These are phyloP conservation scores for Peromyscus melanophrys DNA, from an alignment of 2,797 vertebrate species.

Conservation along the genomic window DNA sequence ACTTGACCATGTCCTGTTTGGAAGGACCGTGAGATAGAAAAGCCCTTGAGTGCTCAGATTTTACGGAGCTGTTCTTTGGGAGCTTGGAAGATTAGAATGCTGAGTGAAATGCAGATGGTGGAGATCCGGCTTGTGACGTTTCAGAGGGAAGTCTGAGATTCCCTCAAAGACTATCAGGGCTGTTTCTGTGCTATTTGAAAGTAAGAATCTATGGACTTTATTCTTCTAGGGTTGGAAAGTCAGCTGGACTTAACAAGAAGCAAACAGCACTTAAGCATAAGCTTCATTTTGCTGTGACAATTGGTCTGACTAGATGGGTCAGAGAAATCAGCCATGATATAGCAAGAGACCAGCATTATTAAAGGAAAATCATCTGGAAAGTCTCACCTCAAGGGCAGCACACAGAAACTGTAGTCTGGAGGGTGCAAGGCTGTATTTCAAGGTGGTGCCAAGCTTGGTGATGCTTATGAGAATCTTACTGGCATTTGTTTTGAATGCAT, in stretches of 20 bases:
- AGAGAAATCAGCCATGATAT: neutral
- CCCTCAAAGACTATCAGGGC: neutral
- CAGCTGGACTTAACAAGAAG: neutral
- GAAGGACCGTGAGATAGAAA: too few relatives aligned
- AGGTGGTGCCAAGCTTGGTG: neutral
- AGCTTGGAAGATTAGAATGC: neutral
- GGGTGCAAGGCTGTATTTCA: neutral
- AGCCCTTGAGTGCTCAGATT: too few relatives aligned
- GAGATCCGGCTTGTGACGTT: too few relatives aligned
- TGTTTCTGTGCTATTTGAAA: neutral
- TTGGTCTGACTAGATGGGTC: neutral
- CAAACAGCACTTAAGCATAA: neutral
- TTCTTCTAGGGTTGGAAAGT: neutral
- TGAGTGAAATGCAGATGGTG: neutral
- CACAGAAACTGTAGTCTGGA: neutral
- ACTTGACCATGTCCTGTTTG: too few relatives aligned
- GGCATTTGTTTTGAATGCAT: neutral
- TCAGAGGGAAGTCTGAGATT: too few relatives aligned
- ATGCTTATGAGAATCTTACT: neutral
- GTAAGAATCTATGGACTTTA: neutral
- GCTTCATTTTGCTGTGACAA: neutral
- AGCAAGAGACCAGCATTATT: neutral
- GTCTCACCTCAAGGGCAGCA: neutral
- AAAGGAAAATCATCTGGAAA: neutral
- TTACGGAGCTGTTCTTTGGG: neutral